These are phyloP conservation scores for Trochalopteron elliotii DNA, from an alignment of 2,113 vertebrate genomes.

Conservation along the genomic window DNA sequence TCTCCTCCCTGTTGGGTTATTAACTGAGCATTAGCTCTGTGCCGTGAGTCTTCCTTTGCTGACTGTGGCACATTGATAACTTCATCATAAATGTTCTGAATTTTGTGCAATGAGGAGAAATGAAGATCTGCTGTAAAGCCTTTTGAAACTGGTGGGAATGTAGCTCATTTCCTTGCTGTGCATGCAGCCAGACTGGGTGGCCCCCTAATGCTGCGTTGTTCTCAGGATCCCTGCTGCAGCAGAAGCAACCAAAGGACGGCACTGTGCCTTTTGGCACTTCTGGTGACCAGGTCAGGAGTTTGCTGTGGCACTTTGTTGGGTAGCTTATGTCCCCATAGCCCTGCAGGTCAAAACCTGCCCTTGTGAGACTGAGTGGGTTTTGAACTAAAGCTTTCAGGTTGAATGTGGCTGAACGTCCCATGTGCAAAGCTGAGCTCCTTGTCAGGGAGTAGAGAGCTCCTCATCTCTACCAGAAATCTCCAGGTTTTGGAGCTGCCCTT, in stretches of 20 bases:
- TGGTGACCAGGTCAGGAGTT: background rate
- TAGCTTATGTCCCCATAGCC: background rate
- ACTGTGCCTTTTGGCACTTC: background rate
- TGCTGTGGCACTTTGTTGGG: accelerated
- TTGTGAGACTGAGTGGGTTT: background rate
- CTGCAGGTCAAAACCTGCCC: background rate
- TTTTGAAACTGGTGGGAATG: background rate
- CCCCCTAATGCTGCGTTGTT: accelerated
- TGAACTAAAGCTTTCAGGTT: background rate
- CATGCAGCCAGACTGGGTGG: accelerated
- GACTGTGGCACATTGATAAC: background rate
- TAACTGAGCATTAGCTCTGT: background rate
- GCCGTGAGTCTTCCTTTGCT: background rate
- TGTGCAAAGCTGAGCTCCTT: background rate
- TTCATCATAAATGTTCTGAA: background rate
- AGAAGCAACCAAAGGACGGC: accelerated
- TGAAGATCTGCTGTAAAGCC: background rate
- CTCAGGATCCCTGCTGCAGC: accelerated
- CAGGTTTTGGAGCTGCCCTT: background rate
- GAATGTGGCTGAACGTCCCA: background rate
- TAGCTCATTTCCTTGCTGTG: background rate
- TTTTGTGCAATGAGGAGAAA: background rate
- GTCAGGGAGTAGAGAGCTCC: background rate
- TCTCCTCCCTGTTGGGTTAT: background rate
- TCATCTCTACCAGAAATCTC: background rate